A percentile compares a stretch with the other conserved stretches of the same genome.
phyloP scores from a whole-genome alignment of 2,113 vertebrate species.

The Monarcha castaneiventris region DNA sequence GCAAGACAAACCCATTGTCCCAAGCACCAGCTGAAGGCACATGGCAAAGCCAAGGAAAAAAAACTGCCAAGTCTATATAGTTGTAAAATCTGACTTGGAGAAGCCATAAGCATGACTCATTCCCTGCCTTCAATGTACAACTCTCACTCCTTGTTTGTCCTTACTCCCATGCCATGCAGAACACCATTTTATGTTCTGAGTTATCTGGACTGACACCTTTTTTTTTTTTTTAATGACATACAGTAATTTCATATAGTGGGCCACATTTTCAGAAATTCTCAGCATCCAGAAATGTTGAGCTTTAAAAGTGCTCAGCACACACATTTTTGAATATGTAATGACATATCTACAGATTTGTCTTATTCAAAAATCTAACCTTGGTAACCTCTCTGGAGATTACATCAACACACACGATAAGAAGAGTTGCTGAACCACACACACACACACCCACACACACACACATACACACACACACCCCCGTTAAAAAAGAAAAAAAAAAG shows the following conservation, averaged over 20 bases:
- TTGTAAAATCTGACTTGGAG: not conserved
- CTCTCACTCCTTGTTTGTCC: not conserved
- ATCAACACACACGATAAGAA: not conserved
- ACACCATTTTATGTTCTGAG: not conserved
- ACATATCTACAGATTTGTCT: not conserved
- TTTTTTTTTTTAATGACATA: not conserved
- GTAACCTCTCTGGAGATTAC: not conserved
- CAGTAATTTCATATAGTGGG: not conserved
- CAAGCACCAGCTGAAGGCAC: not conserved
- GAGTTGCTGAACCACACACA: not conserved
- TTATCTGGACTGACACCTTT: not conserved
- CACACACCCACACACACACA: not conserved
- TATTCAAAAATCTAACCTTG: not conserved
- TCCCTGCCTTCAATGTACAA: not conserved
- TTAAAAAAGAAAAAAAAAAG: not conserved
- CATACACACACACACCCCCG: too few relatives aligned
- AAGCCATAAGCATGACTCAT: not conserved
- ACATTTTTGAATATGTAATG: not conserved
- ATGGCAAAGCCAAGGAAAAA: not conserved
- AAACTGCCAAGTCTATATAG: accelerated
- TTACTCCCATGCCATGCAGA: not conserved
- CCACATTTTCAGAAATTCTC: not conserved
- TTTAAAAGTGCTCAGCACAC: not conserved
- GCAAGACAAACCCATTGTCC: not conserved
- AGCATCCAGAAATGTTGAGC: not conserved